phyloP scores from a whole-genome alignment of 2,888 invertebrate species.

The Apomyelois bistriatella region DNA sequence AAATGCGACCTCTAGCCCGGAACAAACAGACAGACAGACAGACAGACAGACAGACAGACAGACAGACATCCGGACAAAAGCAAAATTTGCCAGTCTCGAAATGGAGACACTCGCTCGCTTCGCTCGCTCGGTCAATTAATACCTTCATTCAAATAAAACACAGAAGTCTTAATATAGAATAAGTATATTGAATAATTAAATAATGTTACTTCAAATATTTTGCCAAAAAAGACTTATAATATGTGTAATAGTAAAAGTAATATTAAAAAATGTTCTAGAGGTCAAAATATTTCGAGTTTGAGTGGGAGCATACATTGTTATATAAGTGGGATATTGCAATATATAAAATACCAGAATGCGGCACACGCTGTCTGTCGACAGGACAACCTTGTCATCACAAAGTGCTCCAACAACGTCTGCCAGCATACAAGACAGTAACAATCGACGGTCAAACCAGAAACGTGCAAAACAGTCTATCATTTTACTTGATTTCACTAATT shows the following conservation, averaged over 20 bases:
- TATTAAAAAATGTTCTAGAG: conserved; percentile 69
- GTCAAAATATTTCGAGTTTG: conserved; percentile 70
- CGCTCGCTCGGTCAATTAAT: too few relatives aligned
- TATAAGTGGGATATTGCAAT: conserved; percentile 49
- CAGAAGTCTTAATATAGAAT: conserved; percentile 71
- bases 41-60: too few relatives aligned
- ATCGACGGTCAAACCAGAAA: conserved; percentile 53
- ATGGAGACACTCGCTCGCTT: too few relatives aligned
- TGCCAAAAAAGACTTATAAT: conserved; percentile 74
- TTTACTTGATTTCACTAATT: conserved; percentile 71
- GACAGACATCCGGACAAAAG: too few relatives aligned
- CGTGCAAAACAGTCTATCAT: conserved; percentile 76
- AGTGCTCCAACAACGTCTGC: conserved; percentile 40
- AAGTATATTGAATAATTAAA: conserved; percentile 81
- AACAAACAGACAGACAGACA: too few relatives aligned
- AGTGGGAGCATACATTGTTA: conserved; percentile 56
- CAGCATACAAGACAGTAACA: conserved; percentile 42
- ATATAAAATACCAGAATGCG: conserved; percentile 43
- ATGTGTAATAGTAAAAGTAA: conserved; percentile 76
- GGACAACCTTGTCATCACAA: conserved; percentile 63
- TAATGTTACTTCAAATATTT: conserved; percentile 78
- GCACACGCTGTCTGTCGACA: conserved; percentile 40
- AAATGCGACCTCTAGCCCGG: too few relatives aligned
- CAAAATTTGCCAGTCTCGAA: too few relatives aligned
- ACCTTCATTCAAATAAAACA: conserved; percentile 56